A percentile compares a stretch with the other conserved stretches of the same genome.
These are phyloP conservation scores for Drosophila takahashii DNA, from an alignment of 1,140 invertebrate genomes.

Conservation along the genomic window DNA sequence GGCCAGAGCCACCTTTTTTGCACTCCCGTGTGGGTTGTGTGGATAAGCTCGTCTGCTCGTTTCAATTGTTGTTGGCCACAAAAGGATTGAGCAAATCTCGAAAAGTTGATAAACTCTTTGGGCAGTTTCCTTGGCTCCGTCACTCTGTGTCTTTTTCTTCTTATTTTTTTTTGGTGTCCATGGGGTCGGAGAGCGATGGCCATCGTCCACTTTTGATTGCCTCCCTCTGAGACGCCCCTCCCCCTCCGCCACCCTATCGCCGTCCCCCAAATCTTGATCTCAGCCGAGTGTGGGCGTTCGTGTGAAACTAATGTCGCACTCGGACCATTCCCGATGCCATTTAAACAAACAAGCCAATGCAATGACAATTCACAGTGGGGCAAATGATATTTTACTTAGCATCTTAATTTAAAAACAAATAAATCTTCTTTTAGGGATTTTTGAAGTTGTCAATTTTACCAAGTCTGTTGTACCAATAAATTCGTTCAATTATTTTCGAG, in stretches of 20 bases:
- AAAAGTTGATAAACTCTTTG: constrained; percentile 70
- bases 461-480: no score
- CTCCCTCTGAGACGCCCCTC: constrained; percentile 18
- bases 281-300: constrained; percentile 70
- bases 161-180: neutral
- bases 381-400: neutral
- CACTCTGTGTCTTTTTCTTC: neutral
- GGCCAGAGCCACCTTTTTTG: neutral
- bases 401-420: neutral
- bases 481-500: no score
- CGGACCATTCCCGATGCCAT: constrained; percentile 41
- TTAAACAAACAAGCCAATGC: constrained; percentile 70
- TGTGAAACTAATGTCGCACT: constrained; percentile 74
- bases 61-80: constrained; percentile 34
- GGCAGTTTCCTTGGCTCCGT: constrained; percentile 14
- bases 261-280: neutral
- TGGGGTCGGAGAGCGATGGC: constrained; percentile 42
- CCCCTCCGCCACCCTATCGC: neutral
- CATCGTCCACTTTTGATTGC: constrained; percentile 57
- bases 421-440: no score
- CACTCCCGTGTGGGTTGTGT: neutral
- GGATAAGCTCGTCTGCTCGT: constrained; percentile 11
- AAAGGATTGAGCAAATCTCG: constrained; percentile 60
- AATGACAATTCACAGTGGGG: constrained; percentile 60
- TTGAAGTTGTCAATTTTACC: no score